These are phyloP conservation scores for Contarinia nasturtii DNA, from an alignment of 1,140 invertebrate species.

Conservation along the genomic window DNA sequence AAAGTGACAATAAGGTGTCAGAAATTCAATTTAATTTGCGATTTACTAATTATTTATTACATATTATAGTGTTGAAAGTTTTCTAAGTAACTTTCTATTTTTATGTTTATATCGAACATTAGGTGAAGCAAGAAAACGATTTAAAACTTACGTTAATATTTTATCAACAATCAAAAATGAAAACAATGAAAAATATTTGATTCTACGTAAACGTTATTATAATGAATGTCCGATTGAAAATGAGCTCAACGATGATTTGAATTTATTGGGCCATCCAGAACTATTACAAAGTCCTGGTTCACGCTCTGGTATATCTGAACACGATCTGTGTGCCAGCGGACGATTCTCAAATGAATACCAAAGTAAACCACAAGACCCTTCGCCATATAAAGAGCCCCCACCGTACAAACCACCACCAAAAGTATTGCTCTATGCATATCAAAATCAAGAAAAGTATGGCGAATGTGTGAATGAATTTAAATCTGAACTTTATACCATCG, in stretches of 20 bases:
- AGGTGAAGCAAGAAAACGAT: constrained; percentile 66
- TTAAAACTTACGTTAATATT: constrained; percentile 80
- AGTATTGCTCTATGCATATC: constrained; percentile 16
- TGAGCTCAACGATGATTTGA: constrained; percentile 13
- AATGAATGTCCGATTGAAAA: constrained; percentile 24
- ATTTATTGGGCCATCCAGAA: constrained; percentile 18
- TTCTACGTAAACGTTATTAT: constrained; percentile 57
- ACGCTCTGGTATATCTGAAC: constrained; percentile 14
- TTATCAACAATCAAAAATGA: constrained; percentile 66
- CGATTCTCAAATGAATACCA: background rate
- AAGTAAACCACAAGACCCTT: constrained; percentile 5
- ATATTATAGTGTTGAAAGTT: background rate
- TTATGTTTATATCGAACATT: background rate
- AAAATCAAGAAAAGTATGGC: constrained; percentile 7
- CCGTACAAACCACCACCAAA: constrained; percentile 46
- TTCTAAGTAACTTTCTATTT: background rate
- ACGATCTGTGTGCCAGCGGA: background rate
- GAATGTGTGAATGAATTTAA: constrained; percentile 19
- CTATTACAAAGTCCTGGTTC: constrained; percentile 14
- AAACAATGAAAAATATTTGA: constrained; percentile 65
- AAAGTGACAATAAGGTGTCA: too few species aligned
- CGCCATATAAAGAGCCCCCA: constrained; percentile 29
- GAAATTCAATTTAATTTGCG: too few species aligned
- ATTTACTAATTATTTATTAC: too few species aligned
- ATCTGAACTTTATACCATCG: constrained; percentile 1